A percentile compares a stretch with the other conserved stretches of the same genome.
Evolutionary conservation across 2,888 invertebrate genomes (phyloP).

Genomic region (Isotomurus palustris): DNA sequence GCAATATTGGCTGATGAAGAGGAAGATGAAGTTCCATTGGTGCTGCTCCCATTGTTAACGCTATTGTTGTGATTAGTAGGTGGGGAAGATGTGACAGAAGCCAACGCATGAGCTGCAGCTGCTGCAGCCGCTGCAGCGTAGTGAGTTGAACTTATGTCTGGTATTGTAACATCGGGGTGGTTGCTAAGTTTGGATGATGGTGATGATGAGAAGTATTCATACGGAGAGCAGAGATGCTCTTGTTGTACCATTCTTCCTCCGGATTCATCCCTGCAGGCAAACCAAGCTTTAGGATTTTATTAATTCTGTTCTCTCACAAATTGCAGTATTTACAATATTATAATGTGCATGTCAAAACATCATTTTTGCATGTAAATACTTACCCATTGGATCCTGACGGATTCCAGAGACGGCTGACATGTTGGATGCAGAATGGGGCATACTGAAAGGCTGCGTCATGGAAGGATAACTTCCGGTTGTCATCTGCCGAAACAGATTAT

Average conservation of each 20-base stretch:
- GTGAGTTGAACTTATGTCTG: constrained; percentile 72
- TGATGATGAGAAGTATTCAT: constrained; percentile 92
- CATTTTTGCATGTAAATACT: constrained; percentile 48
- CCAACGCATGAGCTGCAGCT: constrained; percentile 38
- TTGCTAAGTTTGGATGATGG: constrained; percentile 75
- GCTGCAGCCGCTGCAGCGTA: constrained; percentile 45
- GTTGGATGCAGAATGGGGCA: constrained; percentile 82
- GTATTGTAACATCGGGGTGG: constrained; percentile 95
- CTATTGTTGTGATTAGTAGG: constrained; percentile 10
- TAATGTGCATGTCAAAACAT: neutral
- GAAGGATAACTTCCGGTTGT: constrained; percentile 83
- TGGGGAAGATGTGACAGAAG: constrained; percentile 27
- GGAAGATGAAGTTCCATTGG: constrained; percentile 32
- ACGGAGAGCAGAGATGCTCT: constrained; percentile 89
- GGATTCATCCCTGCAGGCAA: constrained; percentile 73
- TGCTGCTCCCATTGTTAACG: constrained; percentile 13
- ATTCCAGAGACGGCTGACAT: constrained; percentile 85
- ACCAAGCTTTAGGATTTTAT: constrained; percentile 47
- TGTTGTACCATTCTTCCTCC: constrained; percentile 93
- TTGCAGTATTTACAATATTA: neutral
- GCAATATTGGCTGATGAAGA: constrained; percentile 21
- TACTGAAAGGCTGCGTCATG: constrained; percentile 92
- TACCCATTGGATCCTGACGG: constrained; percentile 80
- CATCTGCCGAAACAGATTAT: constrained; percentile 64
- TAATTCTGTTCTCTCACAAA: constrained; percentile 18